phyloP scores from a whole-genome alignment of 1,140 invertebrate species.

The Megalopta genalis region DNA sequence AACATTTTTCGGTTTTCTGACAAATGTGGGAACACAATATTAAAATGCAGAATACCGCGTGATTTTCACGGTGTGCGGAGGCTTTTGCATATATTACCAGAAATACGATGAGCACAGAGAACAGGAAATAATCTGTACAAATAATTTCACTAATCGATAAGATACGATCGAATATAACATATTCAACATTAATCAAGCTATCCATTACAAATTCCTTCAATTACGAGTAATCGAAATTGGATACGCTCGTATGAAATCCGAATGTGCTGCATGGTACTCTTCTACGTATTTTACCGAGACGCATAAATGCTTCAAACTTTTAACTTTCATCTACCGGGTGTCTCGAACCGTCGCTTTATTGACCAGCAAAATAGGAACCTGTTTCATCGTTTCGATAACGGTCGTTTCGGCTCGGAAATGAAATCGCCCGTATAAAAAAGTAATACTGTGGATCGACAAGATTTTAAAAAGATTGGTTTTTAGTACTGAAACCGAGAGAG shows the following conservation, averaged over 20 bases:
- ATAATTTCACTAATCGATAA: neutral
- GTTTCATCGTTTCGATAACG: too few relatives aligned
- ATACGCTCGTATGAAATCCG: slow-evolving; percentile 30
- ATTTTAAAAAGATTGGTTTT: neutral
- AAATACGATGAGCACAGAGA: neutral
- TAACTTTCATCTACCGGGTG: slow-evolving; percentile 30
- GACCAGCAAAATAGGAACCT: neutral
- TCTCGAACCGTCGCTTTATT: neutral
- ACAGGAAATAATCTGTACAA: neutral
- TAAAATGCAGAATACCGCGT: slow-evolving; percentile 27
- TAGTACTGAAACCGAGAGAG: neutral
- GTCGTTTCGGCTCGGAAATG: neutral
- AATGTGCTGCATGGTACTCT: slow-evolving; percentile 15
- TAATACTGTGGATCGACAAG: neutral
- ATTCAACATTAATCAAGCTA: neutral
- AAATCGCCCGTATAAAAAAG: neutral
- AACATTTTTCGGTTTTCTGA: slow-evolving; percentile 45
- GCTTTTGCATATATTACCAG: neutral
- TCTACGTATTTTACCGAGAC: slow-evolving; percentile 27
- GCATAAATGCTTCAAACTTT: slow-evolving; percentile 25
- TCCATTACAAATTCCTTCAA: slow-evolving; percentile 20
- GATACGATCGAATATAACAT: neutral
- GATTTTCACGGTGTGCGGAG: neutral
- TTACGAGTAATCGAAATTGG: slow-evolving; percentile 29
- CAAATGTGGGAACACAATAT: slow-evolving; percentile 41